Evolutionary conservation across 2,113 vertebrate genomes (phyloP), one percentile per base, ranked within the genome.

Genomic region (Apistogramma diplotaenia): DNA sequence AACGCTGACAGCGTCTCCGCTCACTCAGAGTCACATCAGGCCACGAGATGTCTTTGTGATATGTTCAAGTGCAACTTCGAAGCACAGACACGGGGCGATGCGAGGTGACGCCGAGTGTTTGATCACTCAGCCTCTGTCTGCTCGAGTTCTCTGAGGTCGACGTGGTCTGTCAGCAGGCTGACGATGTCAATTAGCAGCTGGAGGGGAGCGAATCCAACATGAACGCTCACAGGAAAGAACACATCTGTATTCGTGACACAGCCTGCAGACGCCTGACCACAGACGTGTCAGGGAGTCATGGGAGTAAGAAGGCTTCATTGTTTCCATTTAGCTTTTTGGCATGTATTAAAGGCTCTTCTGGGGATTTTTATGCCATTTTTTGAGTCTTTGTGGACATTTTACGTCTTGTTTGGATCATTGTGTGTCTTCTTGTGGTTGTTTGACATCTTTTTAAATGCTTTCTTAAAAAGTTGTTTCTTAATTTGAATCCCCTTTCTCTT

Each of bases 91-190:
- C 3, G 27, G 15, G 9, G 35, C 72, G 23, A 60, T 12, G n/a
- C 25, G 76, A 74, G 46, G 59, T 55, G 60, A 54, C 2, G 40
- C 56, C 13, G 23, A 40, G 31, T 0, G 35, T 86, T 82, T 84
- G 78, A 82, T 84, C 78, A 74, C 56, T 23, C 74, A n/a, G 79
- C 53, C 21, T 65, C 60, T 54, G 81, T 81, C 77, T 57, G 77
- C 74, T 15, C 1, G 1, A 49, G 31, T 21, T 78, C 55, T 78
- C 43, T 49, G 49, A 81, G 31, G 55, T 57, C 1, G 11, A n/a
- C 59, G 61, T 33, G 72, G 43, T 29, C 43, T 53, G 76, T 85
- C 79, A 46, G 53, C 8, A 0, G 3, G 33, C 43, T 33, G 73
- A 74, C 59, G 13, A n/a, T 1, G 57, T 81, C 60, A 27, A 21